phyloP scores from a whole-genome alignment of 2,888 invertebrate species.

The Panopea generosa region DNA sequence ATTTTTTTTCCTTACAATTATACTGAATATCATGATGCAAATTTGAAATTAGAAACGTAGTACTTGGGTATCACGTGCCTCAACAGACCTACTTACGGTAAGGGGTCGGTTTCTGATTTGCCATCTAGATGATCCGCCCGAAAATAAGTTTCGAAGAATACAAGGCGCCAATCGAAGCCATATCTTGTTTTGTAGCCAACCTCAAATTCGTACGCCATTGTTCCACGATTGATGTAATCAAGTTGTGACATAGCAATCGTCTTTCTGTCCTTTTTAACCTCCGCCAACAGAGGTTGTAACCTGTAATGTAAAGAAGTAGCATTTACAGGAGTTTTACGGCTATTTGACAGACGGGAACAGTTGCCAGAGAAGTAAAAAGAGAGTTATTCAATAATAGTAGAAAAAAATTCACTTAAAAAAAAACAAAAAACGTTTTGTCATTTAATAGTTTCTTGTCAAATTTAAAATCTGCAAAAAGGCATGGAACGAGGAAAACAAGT shows the following conservation, averaged over 20 bases:
- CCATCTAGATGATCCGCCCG: constrained; percentile 64
- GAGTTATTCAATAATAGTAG: too few species aligned
- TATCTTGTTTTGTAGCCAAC: constrained; percentile 70
- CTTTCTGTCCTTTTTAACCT: constrained; percentile 72
- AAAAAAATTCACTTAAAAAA: too few species aligned
- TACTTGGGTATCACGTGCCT: too few species aligned
- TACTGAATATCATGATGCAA: too few species aligned
- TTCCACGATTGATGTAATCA: constrained; percentile 74
- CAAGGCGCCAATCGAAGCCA: constrained; percentile 75
- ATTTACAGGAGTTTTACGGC: not conserved
- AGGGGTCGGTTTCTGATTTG: constrained; percentile 67
- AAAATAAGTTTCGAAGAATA: constrained; percentile 77
- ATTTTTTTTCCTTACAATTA: too few species aligned
- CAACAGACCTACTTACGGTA: constrained; percentile 72
- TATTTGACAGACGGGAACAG: not conserved
- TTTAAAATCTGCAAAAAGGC: too few species aligned
- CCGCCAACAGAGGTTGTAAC: constrained; percentile 76
- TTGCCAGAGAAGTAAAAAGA: too few species aligned
- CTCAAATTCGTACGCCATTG: constrained; percentile 66
- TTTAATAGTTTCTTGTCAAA: too few species aligned
- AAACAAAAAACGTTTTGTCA: too few species aligned
- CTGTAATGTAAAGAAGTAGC: constrained; percentile 62
- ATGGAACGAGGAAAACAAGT: too few species aligned
- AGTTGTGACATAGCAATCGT: constrained; percentile 77
- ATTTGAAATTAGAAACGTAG: too few species aligned